Conservation (phyloP, 1,140 invertebrate genomes). For the Saccostrea cuccullata region DNA sequence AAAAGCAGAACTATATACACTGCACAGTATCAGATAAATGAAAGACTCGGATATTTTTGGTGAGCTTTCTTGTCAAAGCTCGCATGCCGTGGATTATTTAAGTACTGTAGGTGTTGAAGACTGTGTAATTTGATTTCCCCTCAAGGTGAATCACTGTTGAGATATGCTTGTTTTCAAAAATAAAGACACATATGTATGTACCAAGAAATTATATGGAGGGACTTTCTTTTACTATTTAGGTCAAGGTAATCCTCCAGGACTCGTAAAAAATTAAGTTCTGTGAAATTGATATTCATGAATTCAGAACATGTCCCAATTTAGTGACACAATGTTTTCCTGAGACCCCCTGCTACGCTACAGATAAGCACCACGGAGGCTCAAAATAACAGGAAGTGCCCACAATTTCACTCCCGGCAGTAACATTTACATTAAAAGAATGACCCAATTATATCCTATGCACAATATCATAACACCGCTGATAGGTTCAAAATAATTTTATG, state of each 20-base stretch:
- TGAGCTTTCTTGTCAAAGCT: not conserved
- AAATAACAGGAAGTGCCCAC: conserved; percentile 23
- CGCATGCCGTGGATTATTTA: not conserved
- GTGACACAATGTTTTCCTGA: not conserved
- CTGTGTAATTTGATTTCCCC: not conserved
- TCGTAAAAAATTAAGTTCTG: not conserved
- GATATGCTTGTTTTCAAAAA: not conserved
- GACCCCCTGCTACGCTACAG: not conserved
- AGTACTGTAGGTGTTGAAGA: not conserved
- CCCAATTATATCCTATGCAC: not conserved
- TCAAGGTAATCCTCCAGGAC: not conserved
- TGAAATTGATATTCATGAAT: conserved; percentile 13
- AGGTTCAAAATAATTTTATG: not conserved
- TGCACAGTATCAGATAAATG: not conserved
- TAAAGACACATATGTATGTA: not conserved
- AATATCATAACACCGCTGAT: not conserved
- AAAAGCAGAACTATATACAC: not conserved
- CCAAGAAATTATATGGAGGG: not conserved
- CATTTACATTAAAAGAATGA: not conserved
- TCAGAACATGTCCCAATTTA: not conserved
- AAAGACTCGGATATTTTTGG: not conserved
- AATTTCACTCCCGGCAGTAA: not conserved
- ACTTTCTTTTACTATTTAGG: not conserved
- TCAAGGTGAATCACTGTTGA: not conserved
- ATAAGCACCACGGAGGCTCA: not conserved